phyloP scores from a whole-genome alignment of 1,140 invertebrate species.

The Drosophila pruinosa region DNA sequence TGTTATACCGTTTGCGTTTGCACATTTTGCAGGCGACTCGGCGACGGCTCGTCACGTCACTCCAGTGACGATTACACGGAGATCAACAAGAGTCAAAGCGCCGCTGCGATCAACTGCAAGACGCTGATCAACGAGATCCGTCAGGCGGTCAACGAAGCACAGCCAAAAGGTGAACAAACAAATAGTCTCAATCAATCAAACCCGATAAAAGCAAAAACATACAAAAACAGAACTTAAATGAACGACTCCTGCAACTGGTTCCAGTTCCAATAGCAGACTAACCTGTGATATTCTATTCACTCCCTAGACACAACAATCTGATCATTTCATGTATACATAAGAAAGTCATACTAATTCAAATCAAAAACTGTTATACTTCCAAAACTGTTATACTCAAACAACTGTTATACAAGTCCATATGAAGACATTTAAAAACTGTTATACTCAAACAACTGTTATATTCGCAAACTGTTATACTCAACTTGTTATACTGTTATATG shows the following conservation, averaged over 20 bases:
- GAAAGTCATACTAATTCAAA: conserved; percentile 15
- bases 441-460: conserved; percentile 14
- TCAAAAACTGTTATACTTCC: not conserved
- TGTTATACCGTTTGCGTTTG: conserved; percentile 18
- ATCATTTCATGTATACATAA: conserved; percentile 14
- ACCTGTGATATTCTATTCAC: conserved; percentile 3
- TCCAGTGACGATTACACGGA: conserved; percentile 86
- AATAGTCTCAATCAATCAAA: no score
- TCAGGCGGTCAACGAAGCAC: conserved; percentile 92
- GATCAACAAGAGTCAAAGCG: conserved; percentile 84
- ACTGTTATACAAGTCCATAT: conserved; percentile 17
- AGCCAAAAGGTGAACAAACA: conserved; percentile 88
- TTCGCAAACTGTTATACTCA: no score
- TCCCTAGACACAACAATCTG: not conserved
- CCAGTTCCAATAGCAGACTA: conserved; percentile 15
- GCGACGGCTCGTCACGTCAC: conserved; percentile 85
- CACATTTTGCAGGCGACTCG: conserved; percentile 72
- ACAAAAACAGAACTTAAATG: not conserved
- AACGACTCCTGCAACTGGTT: not conserved
- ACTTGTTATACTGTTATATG: conserved; percentile 25
- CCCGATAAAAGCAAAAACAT: not conserved
- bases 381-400: not conserved
- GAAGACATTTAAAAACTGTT: not conserved
- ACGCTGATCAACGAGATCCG: conserved; percentile 92
- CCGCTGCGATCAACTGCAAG: conserved; percentile 85